Base-by-base conservation (phyloP, 2,888 invertebrate genomes). In the Troides aeacus region DNA sequence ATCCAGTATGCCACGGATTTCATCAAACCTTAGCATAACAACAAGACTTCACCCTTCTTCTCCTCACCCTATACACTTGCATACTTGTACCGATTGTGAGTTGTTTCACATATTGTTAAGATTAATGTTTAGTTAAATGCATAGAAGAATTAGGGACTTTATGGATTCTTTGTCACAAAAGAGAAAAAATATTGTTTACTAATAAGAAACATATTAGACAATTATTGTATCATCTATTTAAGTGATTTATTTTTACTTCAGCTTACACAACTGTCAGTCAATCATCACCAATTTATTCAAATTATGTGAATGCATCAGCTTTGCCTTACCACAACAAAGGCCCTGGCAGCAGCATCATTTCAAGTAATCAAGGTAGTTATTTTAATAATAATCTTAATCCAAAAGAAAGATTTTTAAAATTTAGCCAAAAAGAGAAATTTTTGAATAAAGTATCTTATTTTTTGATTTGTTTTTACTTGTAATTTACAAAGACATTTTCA, bases 281-380 rank as follows among this genome's bases (percentile, higher is more conserved):
- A 71, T 86, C 92, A 1, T 89, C 92, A 2, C 92, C 92, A 46
- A 92, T 93, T 73, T 93, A 93, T 76, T 93, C 93, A 15, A 93
- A 92, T 74, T 92, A 91, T 75, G 86, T 93, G 62, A 91, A 83
- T 78, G 88, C 93, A 36, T 89, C 93, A 39, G 94, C 91, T 21
- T 89, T 94, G 74, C 92, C 94, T 1, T 94, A 94, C 71, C 93
- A 94, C 80, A 93, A 93, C 76, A 91, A 94, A 75, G 85, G 92
- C 62, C 94, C 94, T 77, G 92, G 90, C 64, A 90, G 93, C 74
- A 94, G 90, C 77, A 92, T 93, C 65, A 92, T 93, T 63, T 87
- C 93, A 39, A 88, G 80, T 72, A 89, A 79, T 75, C 93, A 93
- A 89, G 93, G 93, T 93, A 79, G 53, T 71, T 77, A 46, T 50